Conservation (phyloP, 2,888 invertebrate genomes). For the Troilus luridus region DNA sequence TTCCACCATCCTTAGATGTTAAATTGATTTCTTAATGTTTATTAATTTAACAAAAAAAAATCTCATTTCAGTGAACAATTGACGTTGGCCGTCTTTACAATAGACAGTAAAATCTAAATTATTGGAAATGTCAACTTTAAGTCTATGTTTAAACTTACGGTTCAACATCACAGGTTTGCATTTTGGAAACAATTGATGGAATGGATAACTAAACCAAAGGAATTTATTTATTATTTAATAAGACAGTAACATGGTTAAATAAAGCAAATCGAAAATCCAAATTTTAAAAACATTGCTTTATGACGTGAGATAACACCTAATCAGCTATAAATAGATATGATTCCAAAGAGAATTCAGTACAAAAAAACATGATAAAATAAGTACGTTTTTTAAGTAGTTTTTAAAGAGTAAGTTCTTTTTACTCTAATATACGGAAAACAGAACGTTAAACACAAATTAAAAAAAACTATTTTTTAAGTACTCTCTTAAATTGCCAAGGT, state of each 20-base stretch:
- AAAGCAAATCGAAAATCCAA: neutral
- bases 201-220: no score
- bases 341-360: neutral
- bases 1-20: neutral
- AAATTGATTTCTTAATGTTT: neutral
- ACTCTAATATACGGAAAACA: no score
- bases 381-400: neutral
- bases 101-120: neutral
- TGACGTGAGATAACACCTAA: slow-evolving; percentile 12
- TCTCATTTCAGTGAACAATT: neutral
- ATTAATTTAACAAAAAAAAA: neutral
- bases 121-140: neutral
- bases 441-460: no score
- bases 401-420: no score
- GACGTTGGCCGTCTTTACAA: neutral
- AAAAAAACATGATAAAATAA: neutral
- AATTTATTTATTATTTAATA: neutral
- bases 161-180: slow-evolving; percentile 8
- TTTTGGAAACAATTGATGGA: neutral
- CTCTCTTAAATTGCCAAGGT: no score
- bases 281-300: neutral
- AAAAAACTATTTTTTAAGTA: no score
- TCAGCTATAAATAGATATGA: neutral
- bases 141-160: neutral
- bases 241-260: neutral